Evolutionary conservation across 2,797 vertebrate genomes (phyloP).

Genomic region (Chromobotia macracanthus): DNA sequence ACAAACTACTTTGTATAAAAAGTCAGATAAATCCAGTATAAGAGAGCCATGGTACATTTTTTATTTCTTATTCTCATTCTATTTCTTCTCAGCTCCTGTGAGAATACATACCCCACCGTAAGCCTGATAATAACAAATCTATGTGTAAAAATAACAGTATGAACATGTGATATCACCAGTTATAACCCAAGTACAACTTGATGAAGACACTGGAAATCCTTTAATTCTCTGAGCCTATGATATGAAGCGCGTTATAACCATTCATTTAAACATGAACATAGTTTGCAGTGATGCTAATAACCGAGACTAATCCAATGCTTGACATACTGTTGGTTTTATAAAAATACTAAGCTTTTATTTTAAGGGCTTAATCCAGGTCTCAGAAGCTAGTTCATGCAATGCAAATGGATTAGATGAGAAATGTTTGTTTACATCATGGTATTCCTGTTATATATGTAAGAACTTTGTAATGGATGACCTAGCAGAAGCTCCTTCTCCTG

Average conservation of each 20-base stretch:
- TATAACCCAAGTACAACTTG: not conserved
- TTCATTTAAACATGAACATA: constrained; percentile 6
- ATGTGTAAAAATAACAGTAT: not conserved
- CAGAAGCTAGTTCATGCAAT: constrained; percentile 5
- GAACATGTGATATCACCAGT: not conserved
- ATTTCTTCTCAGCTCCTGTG: not conserved
- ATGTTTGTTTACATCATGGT: constrained; percentile 82
- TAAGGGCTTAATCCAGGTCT: not conserved
- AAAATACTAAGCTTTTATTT: constrained; percentile 19
- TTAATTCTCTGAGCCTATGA: not conserved
- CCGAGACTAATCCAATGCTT: not conserved
- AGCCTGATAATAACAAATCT: not conserved
- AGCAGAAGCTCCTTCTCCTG: constrained; percentile 96
- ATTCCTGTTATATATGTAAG: constrained; percentile 84
- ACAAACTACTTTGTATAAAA: not conserved
- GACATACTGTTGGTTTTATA: not conserved
- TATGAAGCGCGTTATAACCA: not conserved
- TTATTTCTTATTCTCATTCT: constrained; percentile 5
- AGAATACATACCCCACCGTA: not conserved
- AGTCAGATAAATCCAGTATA: not conserved
- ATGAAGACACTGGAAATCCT: not conserved
- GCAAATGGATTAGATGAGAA: not conserved
- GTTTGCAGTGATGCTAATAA: not conserved
- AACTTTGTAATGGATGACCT: constrained; percentile 80
- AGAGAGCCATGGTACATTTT: not conserved